Evolutionary conservation across 1,140 invertebrate species (phyloP).

Genomic region (Drosophila bocqueti): DNA sequence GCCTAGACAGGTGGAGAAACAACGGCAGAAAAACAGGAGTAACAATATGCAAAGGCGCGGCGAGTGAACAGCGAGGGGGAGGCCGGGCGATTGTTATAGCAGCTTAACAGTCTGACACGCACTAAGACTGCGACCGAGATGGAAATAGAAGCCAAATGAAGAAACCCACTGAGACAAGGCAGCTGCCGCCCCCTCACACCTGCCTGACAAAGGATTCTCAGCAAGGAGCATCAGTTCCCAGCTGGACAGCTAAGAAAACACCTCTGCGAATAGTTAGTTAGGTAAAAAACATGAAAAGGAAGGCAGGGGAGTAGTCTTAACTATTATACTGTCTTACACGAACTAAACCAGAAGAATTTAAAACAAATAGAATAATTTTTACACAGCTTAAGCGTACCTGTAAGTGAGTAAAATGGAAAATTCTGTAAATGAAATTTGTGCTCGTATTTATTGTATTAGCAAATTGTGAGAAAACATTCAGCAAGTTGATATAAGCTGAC

Average conservation of each 20-base stretch:
- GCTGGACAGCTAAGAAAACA: constrained; percentile 7
- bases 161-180: constrained; percentile 33
- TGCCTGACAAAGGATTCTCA: constrained; percentile 35
- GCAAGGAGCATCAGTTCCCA: constrained; percentile 2
- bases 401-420: neutral
- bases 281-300: neutral
- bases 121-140: constrained; percentile 35
- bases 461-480: constrained; percentile 12
- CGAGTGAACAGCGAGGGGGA: constrained; percentile 1
- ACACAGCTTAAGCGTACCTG: too few relatives aligned
- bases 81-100: constrained; percentile 49
- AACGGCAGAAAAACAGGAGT: constrained; percentile 24
- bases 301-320: neutral
- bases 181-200: constrained; percentile 2
- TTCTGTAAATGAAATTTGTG: neutral
- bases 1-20: constrained; percentile 38
- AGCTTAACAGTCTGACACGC: constrained; percentile 65
- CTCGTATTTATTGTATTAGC: constrained; percentile 24
- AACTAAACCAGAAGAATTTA: neutral
- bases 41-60: constrained; percentile 34
- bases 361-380: neutral
- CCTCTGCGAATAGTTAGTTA: neutral
- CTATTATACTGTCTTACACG: neutral
- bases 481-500: constrained; percentile 34
- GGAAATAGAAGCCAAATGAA: constrained; percentile 49